Evolutionary conservation across 2,113 vertebrate species (phyloP).

Genomic region (Chauna torquata): DNA sequence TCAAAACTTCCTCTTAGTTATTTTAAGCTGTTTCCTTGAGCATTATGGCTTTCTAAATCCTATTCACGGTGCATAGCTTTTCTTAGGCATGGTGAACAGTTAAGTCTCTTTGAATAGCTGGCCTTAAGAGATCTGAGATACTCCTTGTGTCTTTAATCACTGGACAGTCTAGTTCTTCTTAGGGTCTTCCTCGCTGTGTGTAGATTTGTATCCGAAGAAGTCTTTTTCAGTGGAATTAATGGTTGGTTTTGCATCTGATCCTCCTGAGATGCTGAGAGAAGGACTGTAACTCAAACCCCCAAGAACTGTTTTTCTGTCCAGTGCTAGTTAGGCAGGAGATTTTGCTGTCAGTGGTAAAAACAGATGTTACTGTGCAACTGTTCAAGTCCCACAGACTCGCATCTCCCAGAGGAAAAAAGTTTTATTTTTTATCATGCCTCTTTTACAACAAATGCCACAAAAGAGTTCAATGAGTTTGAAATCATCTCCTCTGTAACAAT

Average conservation of each 20-base stretch:
- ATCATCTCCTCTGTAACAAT: not conserved
- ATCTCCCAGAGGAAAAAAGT: slow-evolving; percentile 34
- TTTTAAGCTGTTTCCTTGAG: not conserved
- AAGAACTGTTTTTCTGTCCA: slow-evolving; percentile 37
- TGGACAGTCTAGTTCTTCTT: not conserved
- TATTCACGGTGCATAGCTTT: not conserved
- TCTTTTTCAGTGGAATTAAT: not conserved
- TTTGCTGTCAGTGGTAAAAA: slow-evolving; percentile 67
- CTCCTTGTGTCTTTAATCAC: not conserved
- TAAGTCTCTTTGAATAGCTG: not conserved
- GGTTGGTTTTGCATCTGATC: not conserved
- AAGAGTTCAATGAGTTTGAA: not conserved
- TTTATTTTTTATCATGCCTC: not conserved
- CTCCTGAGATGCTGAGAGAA: slow-evolving; percentile 55
- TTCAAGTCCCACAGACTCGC: slow-evolving; percentile 70
- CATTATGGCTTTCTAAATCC: not conserved
- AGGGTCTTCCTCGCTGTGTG: slow-evolving; percentile 71
- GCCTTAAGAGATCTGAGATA: not conserved
- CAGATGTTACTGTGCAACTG: slow-evolving; percentile 29
- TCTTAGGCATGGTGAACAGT: not conserved
- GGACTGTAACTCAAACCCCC: slow-evolving; percentile 64
- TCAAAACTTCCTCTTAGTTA: not conserved
- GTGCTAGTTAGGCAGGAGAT: slow-evolving; percentile 45
- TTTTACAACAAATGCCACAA: not conserved
- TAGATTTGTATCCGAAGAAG: slow-evolving; percentile 63